Evolutionary conservation across 2,113 vertebrate species (phyloP).

Genomic region (Melanostigma gelatinosum): DNA sequence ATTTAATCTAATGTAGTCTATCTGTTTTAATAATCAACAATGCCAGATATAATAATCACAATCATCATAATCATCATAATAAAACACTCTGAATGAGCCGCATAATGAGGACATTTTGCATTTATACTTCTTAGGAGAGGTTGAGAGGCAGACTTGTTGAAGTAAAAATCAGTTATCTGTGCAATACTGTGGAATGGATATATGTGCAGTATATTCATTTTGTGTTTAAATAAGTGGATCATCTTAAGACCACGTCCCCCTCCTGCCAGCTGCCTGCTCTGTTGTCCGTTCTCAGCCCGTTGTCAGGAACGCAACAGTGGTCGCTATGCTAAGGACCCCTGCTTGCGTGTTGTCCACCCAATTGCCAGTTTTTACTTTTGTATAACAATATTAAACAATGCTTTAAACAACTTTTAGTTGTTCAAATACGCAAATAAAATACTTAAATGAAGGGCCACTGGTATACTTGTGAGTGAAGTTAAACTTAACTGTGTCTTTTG

Average conservation of each 20-base stretch:
- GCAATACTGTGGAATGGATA: too few species aligned
- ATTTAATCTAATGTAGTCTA: background rate
- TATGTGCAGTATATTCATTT: background rate
- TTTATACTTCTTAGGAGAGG: background rate
- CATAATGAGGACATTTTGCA: background rate
- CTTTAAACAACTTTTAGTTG: fast-evolving
- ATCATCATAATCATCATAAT: background rate
- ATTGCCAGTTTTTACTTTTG: conserved; percentile 23
- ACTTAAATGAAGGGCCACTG: fast-evolving
- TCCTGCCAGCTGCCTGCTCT: background rate
- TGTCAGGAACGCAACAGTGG: conserved; percentile 63
- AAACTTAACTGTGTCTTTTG: background rate
- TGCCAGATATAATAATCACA: background rate
- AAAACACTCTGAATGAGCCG: background rate
- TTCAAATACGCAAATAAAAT: background rate
- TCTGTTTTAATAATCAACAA: background rate
- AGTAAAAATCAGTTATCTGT: background rate
- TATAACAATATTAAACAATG: background rate
- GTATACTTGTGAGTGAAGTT: fast-evolving
- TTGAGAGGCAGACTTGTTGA: background rate
- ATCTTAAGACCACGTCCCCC: background rate
- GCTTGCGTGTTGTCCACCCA: conserved; percentile 1
- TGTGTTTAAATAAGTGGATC: background rate
- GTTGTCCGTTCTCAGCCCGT: conserved; percentile 45
- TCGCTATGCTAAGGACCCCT: conserved; percentile 69